These are phyloP conservation scores for Tangara arthus DNA, from an alignment of 2,797 vertebrate genomes.

Conservation along the genomic window DNA sequence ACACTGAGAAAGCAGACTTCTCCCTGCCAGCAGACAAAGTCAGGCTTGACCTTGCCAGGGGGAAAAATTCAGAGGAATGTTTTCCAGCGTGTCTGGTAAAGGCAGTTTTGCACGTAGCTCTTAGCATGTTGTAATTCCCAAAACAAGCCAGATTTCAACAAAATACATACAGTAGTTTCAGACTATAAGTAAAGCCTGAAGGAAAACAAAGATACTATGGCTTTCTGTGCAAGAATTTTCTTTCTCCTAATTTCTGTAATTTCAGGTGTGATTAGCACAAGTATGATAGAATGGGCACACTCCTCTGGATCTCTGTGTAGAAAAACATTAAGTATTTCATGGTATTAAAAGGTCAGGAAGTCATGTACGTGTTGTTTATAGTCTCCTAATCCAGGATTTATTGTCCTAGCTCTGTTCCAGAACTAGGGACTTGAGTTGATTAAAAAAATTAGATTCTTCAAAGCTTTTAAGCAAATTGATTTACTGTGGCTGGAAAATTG, in stretches of 20 bases:
- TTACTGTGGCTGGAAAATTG: background rate
- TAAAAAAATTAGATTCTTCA: background rate
- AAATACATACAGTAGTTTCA: background rate
- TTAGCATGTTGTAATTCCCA: background rate
- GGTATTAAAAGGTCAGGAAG: background rate
- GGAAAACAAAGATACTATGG: background rate
- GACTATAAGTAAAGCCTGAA: background rate
- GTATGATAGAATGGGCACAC: background rate
- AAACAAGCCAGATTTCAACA: background rate
- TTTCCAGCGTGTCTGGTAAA: background rate
- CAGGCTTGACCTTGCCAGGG: background rate
- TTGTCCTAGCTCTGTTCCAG: background rate
- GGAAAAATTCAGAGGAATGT: background rate
- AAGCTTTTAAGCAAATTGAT: slow-evolving; percentile 20
- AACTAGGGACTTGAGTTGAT: background rate
- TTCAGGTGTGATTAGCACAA: background rate
- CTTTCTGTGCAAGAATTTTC: background rate
- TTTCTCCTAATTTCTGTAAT: background rate
- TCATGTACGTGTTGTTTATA: background rate
- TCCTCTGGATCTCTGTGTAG: background rate
- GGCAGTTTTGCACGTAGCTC: background rate
- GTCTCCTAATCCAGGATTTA: slow-evolving; percentile 19
- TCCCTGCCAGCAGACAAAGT: background rate
- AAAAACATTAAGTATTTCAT: background rate
- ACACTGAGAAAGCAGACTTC: background rate